Evolutionary conservation across 2,113 vertebrate species (phyloP).

Genomic region (Myotis brandtii): DNA sequence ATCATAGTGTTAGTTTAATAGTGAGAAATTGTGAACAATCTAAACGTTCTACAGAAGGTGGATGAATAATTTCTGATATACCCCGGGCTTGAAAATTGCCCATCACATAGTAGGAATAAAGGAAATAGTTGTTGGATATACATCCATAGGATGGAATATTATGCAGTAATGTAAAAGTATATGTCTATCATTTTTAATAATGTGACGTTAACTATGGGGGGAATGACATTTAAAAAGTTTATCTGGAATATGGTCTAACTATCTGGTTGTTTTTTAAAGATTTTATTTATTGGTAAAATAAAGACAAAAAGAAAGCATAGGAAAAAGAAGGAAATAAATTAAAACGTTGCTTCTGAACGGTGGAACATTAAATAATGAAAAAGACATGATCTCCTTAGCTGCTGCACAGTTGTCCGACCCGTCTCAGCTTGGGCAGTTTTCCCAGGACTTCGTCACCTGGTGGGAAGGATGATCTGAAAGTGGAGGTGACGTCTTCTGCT

Average conservation of each 20-base stretch:
- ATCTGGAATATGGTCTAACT: neutral
- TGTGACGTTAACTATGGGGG: neutral
- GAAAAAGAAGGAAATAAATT: neutral
- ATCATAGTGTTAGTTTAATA: neutral
- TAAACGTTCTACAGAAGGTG: neutral
- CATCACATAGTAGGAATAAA: neutral
- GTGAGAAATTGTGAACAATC: neutral
- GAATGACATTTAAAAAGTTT: neutral
- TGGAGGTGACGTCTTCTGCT: neutral
- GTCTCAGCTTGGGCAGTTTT: neutral
- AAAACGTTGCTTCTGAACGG: neutral
- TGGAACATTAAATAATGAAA: slow-evolving; percentile 6
- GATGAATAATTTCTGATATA: neutral
- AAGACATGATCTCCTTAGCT: neutral
- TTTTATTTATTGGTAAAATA: slow-evolving; percentile 16
- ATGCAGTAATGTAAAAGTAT: neutral
- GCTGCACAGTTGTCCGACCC: accelerated
- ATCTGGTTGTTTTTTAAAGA: neutral
- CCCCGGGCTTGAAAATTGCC: neutral
- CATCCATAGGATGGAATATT: neutral
- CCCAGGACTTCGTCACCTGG: neutral
- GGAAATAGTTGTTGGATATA: neutral
- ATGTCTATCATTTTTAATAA: slow-evolving; percentile 3
- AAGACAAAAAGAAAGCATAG: neutral
- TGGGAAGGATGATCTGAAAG: neutral